Evolutionary conservation across 2,113 vertebrate genomes (phyloP).

Genomic region (Phycodurus eques): DNA sequence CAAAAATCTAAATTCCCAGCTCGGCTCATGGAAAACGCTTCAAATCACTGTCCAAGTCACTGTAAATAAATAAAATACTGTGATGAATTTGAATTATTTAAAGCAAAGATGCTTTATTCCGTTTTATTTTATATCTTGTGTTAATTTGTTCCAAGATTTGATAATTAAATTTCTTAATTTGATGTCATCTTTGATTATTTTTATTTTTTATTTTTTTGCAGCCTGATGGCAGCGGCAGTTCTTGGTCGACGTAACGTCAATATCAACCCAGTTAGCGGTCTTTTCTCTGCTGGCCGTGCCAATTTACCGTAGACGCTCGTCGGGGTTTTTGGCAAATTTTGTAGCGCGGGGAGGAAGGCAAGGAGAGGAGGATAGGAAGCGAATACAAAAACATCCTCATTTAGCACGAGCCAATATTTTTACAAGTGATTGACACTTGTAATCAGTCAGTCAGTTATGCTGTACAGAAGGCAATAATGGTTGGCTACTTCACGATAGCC

Average conservation of each 20-base stretch:
- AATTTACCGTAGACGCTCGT: constrained; percentile 46
- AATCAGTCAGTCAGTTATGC: constrained; percentile 2
- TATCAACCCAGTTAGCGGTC: constrained; percentile 47
- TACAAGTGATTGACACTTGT: constrained; percentile 1
- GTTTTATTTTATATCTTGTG: constrained; percentile 32
- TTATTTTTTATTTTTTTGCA: constrained; percentile 12
- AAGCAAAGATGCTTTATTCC: constrained; percentile 32
- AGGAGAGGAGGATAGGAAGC: constrained; percentile 9
- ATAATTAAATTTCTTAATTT: constrained; percentile 58
- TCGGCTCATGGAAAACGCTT: constrained; percentile 22
- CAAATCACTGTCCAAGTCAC: constrained; percentile 22
- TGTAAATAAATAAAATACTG: constrained; percentile 13
- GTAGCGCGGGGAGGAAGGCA: constrained; percentile 25
- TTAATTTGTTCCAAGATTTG: constrained; percentile 18
- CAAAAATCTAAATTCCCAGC: constrained; percentile 6
- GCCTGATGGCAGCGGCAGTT: constrained; percentile 29
- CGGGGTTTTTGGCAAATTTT: constrained; percentile 54
- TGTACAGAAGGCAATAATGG: too few relatives aligned
- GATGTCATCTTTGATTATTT: constrained; percentile 56
- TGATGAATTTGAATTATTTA: constrained; percentile 34
- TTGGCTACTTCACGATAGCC: too few relatives aligned
- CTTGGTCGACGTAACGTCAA: constrained; percentile 43
- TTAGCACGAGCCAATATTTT: constrained; percentile 31
- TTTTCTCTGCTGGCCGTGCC: constrained; percentile 48
- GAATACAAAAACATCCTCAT: constrained; percentile 35